Base-by-base conservation (phyloP, 2,113 vertebrate genomes). In the Naja naja region DNA sequence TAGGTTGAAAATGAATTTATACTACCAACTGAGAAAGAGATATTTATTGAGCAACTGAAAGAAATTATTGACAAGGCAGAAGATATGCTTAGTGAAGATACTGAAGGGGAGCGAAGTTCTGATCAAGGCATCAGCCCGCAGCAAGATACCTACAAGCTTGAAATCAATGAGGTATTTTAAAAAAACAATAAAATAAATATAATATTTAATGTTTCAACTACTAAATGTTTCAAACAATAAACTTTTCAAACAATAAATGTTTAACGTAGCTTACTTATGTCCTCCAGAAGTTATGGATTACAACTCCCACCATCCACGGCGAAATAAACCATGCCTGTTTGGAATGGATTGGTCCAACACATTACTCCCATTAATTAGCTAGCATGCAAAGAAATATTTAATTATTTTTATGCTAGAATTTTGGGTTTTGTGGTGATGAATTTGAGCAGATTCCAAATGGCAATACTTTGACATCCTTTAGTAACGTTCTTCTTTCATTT, bases 11-110 rank as follows among this genome's bases (percentile, higher is more conserved):
- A 99, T 43, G 99, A 99, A 93, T 99, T 99, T 94, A 99, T 99
- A 96, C 95, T 99, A 89, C 98, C 97, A 30, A 97, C 98, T 1
- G 99, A 99, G 96, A 99, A 99, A 93, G 99, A 99, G 96, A 98
- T 98, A 0, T 99, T 99, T 90, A 99, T 99, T 16, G 99, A 99
- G 93, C 99, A 99, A 96, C 98, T 99, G 94, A 99, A 99, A 96
- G 99, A 99, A 91, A 99, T 99, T 43, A 99, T 99, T 94, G 99
- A 99, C 97, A 99, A 99, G 97, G 99, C 99, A 3, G 99, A 99
- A 96, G 99, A 99, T 96, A 98, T 99, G 98, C 97, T 99, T 60
- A 98, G 98, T 90, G 99, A 99, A 96, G 99, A 99, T 95, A 97
- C 98, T 0, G 99, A 99, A 89, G 98, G 97, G 47, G 99, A 99